phyloP scores from a whole-genome alignment of 2,888 invertebrate genomes.

The Cataglyphis albicans region DNA sequence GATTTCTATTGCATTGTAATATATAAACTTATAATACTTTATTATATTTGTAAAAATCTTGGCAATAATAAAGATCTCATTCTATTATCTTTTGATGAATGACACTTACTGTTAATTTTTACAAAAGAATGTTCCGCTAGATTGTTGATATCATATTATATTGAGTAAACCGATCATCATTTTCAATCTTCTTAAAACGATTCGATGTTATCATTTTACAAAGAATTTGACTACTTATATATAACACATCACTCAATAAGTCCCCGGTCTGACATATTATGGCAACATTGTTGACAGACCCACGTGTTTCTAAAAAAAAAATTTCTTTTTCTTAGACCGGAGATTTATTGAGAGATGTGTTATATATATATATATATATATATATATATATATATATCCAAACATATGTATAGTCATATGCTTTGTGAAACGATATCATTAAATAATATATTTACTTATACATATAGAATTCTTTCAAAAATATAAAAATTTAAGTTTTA shows the following conservation, averaged over 20 bases:
- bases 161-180: background rate
- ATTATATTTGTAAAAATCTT: background rate
- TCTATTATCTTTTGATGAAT: slow-evolving; percentile 10
- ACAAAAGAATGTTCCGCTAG: background rate
- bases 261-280: too few species aligned
- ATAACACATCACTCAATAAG: background rate
- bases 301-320: too few species aligned
- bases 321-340: too few species aligned
- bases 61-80: slow-evolving; percentile 62
- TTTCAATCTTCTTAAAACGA: background rate
- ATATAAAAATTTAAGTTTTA: slow-evolving; percentile 21
- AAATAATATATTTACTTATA: background rate
- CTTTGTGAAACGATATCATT: too few species aligned
- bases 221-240: background rate
- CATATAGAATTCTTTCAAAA: background rate
- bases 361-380: background rate
- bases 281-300: too few species aligned
- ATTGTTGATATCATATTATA: background rate
- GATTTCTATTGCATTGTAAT: slow-evolving; percentile 12
- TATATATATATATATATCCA: background rate
- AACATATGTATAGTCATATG: background rate
- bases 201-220: background rate
- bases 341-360: too few species aligned
- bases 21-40: background rate
- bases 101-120: background rate